Evolutionary conservation across 2,113 vertebrate genomes (phyloP).

Genomic region (Todiramphus saurophagus): DNA sequence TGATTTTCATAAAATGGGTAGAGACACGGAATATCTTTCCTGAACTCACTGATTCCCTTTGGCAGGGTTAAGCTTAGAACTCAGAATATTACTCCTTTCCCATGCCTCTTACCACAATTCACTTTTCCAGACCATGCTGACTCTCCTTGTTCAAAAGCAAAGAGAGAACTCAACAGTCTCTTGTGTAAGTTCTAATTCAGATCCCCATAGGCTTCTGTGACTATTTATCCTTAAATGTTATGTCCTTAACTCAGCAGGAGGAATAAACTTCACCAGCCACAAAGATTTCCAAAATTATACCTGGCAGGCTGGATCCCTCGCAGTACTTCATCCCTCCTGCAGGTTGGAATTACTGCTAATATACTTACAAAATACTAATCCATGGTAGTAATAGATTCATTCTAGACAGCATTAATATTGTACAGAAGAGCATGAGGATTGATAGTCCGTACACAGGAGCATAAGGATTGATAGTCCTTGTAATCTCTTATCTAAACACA

Average conservation of each 20-base stretch:
- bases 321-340: not conserved
- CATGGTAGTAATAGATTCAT: not conserved
- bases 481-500: slow-evolving; percentile 58
- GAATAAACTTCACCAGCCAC: not conserved
- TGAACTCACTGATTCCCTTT: not conserved
- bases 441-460: not conserved
- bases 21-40: not conserved
- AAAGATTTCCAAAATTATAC: not conserved
- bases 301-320: not conserved
- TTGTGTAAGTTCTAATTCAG: not conserved
- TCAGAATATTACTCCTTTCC: not conserved
- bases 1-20: not conserved
- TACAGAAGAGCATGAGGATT: slow-evolving; percentile 21
- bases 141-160: not conserved
- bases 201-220: not conserved
- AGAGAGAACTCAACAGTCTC: not conserved
- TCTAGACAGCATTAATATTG: slow-evolving; percentile 3
- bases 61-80: not conserved
- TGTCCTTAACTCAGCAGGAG: not conserved
- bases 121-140: not conserved
- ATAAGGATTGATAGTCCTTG: slow-evolving; percentile 47
- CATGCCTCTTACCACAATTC: not conserved
- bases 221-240: not conserved
- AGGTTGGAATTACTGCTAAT: not conserved
- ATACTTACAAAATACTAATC: not conserved